A percentile compares a stretch with the other conserved stretches of the same genome.
These are phyloP conservation scores for Flabesymbios commensalis DNA, from an alignment of 2,888 invertebrate species.

Conservation along the genomic window DNA sequence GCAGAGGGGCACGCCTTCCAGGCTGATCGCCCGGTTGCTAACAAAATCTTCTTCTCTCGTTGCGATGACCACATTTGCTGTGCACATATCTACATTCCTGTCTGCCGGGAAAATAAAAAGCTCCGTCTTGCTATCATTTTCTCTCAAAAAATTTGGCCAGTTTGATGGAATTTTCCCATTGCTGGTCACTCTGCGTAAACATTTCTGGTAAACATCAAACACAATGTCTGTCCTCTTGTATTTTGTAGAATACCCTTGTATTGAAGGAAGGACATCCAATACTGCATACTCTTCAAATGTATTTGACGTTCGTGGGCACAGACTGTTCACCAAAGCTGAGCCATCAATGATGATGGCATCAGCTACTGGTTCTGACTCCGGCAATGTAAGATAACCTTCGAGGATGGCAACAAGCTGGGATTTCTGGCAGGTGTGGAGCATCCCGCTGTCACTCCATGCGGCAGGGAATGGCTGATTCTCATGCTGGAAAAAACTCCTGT, in stretches of 20 bases:
- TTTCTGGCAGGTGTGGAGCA: constrained; percentile 26
- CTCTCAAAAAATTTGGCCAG: too few species aligned
- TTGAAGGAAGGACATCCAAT: constrained; percentile 6
- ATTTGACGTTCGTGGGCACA: constrained; percentile 13
- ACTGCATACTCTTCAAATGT: constrained; percentile 29
- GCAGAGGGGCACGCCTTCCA: constrained; percentile 17
- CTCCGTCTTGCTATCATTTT: too few species aligned
- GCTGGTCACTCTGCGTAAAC: too few species aligned
- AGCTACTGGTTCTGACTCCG: constrained; percentile 17
- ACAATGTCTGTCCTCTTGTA: constrained; percentile 24
- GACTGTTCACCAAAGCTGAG: constrained; percentile 15
- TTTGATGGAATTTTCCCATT: too few species aligned
- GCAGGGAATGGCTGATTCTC: constrained; percentile 31
- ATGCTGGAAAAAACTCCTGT: constrained; percentile 21
- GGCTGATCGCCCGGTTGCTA: constrained; percentile 5
- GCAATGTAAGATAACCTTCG: constrained; percentile 8
- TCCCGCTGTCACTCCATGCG: constrained; percentile 24
- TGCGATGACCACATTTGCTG: constrained; percentile 20
- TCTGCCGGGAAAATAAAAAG: constrained; percentile 31
- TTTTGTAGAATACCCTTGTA: constrained; percentile 8
- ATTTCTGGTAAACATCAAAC: too few species aligned
- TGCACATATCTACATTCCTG: constrained; percentile 8
- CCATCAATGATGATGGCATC: constrained; percentile 24
- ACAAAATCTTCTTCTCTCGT: constrained; percentile 25
- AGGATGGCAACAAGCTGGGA: constrained; percentile 23